Conservation (phyloP, 2,113 vertebrate species). For the Leuciscus idus region DNA sequence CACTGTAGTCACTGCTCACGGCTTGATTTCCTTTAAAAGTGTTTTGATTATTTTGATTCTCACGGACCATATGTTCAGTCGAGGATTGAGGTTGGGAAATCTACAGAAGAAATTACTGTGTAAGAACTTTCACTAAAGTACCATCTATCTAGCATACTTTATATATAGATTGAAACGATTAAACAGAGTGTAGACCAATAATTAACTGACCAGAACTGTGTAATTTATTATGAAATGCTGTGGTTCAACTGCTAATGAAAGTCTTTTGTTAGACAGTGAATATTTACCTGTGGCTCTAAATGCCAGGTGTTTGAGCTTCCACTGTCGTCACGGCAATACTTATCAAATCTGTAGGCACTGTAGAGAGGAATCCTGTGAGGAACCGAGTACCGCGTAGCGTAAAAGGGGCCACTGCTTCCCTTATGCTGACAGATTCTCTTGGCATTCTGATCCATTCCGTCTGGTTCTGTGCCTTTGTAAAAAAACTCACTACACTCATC, state of each 20-base stretch:
- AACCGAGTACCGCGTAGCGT: conserved; percentile 42
- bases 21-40: neutral
- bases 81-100: neutral
- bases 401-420: too few relatives aligned
- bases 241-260: neutral
- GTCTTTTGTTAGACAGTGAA: too few relatives aligned
- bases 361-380: conserved; percentile 39
- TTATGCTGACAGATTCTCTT: conserved; percentile 29
- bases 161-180: neutral
- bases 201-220: too few relatives aligned
- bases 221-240: too few relatives aligned
- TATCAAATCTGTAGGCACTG: conserved; percentile 32
- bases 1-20: conserved; percentile 29
- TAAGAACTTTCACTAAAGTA: too few relatives aligned
- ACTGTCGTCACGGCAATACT: fast-evolving
- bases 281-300: conserved; percentile 39
- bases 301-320: neutral
- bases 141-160: too few relatives aligned
- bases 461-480: conserved; percentile 31
- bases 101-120: neutral
- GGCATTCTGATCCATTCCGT: too few relatives aligned
- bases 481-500: conserved; percentile 22
- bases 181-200: neutral
- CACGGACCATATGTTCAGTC: neutral
- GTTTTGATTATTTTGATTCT: neutral